phyloP scores from a whole-genome alignment of 2,797 vertebrate genomes.

The Muscicapa striata region DNA sequence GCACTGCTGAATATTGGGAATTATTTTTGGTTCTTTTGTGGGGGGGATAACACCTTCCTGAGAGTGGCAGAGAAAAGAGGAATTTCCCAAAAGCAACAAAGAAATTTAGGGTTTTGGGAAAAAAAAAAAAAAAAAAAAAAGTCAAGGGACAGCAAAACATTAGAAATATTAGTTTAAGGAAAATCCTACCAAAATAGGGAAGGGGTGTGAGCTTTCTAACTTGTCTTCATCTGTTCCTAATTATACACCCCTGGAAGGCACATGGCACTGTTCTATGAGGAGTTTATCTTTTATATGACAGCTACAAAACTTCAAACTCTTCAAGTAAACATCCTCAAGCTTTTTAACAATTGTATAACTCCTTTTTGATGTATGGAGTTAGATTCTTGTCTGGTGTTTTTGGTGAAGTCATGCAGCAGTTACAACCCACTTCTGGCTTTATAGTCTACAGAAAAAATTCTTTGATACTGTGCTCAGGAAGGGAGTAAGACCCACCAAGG shows the following conservation, averaged over 20 bases:
- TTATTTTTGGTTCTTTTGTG: background rate
- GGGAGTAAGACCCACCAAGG: constrained; percentile 20
- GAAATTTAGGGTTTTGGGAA: background rate
- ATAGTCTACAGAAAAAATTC: background rate
- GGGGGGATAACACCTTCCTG: background rate
- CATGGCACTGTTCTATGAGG: background rate
- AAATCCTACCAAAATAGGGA: background rate
- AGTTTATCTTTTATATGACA: constrained; percentile 20
- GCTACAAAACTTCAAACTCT: constrained; percentile 18
- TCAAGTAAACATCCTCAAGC: background rate
- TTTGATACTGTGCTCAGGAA: background rate
- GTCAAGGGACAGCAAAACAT: background rate
- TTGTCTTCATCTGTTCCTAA: constrained; percentile 4
- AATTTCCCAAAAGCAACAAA: background rate
- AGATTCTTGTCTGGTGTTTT: background rate
- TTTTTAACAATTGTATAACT: background rate
- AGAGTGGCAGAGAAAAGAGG: background rate
- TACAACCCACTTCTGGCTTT: background rate
- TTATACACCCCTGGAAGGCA: constrained; percentile 26
- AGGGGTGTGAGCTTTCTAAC: background rate
- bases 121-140: background rate
- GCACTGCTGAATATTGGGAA: background rate
- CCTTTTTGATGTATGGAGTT: constrained; percentile 2
- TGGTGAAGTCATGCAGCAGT: background rate
- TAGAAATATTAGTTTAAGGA: background rate